These are phyloP conservation scores for Lonchura striata DNA, from an alignment of 2,113 vertebrate genomes.

Conservation along the genomic window DNA sequence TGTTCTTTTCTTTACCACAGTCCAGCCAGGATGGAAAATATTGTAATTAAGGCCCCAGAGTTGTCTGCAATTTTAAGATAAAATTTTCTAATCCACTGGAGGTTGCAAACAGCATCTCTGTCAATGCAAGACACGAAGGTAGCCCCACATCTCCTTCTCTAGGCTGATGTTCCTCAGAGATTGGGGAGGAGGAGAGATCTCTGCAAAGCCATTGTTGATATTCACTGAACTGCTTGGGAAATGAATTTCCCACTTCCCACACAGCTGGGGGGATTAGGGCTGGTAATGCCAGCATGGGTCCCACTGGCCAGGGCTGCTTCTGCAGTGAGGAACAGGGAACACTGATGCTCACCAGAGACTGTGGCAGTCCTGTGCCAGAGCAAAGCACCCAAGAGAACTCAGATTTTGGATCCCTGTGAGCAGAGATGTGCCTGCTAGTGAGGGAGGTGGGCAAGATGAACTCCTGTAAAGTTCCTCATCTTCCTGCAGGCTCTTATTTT, in stretches of 20 bases:
- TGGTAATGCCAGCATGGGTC: neutral
- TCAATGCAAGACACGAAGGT: neutral
- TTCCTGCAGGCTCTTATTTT: neutral
- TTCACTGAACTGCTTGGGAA: neutral
- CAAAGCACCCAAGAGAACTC: neutral
- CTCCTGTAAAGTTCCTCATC: neutral
- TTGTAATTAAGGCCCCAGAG: neutral
- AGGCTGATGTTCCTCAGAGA: neutral
- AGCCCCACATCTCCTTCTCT: neutral
- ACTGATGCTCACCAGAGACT: neutral
- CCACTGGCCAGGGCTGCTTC: neutral
- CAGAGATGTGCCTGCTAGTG: neutral
- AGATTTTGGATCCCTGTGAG: neutral
- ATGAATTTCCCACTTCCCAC: accelerated
- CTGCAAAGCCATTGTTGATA: neutral
- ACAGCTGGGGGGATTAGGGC: neutral
- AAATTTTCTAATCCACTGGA: neutral
- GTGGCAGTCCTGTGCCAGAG: neutral
- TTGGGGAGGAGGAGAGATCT: neutral
- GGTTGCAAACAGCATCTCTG: neutral
- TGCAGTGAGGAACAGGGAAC: neutral
- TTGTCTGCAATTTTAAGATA: neutral
- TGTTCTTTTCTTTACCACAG: neutral
- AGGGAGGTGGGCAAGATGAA: neutral
- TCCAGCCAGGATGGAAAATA: neutral